These are phyloP conservation scores for Callithrix jacchus DNA, from an alignment of 2,113 vertebrate species.

Conservation along the genomic window DNA sequence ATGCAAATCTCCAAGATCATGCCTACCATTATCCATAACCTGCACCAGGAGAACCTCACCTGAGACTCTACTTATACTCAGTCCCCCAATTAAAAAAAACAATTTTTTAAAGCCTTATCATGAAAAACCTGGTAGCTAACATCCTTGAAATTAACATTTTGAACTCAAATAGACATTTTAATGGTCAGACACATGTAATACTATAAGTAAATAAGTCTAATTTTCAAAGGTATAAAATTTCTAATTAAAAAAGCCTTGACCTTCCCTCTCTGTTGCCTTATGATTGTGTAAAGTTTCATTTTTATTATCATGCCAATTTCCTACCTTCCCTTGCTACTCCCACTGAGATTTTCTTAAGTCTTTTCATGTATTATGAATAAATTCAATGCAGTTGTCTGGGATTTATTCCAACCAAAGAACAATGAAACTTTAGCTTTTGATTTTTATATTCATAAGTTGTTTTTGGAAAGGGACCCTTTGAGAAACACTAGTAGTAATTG, in stretches of 20 bases:
- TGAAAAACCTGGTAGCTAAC: background rate
- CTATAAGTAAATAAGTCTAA: conserved; percentile 45
- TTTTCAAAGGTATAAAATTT: conserved; percentile 64
- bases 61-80: background rate
- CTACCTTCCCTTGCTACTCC: conserved; percentile 61
- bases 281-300: conserved; percentile 37
- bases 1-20: background rate
- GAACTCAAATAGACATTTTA: background rate
- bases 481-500: conserved; percentile 75
- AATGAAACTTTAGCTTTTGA: conserved; percentile 76
- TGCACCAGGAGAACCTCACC: background rate
- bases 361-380: conserved; percentile 69
- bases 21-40: no score
- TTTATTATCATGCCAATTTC: conserved; percentile 49
- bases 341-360: conserved; percentile 46
- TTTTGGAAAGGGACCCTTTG: conserved; percentile 67
- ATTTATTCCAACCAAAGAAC: conserved; percentile 69
- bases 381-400: conserved; percentile 70
- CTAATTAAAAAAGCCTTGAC: conserved; percentile 35
- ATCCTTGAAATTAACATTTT: conserved; percentile 54
- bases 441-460: conserved; percentile 75
- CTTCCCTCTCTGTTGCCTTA: background rate
- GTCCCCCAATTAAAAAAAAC: background rate
- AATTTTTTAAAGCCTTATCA: background rate
- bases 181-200: conserved; percentile 19